phyloP scores from a whole-genome alignment of 1,140 invertebrate genomes.

The Bombus confusus region DNA sequence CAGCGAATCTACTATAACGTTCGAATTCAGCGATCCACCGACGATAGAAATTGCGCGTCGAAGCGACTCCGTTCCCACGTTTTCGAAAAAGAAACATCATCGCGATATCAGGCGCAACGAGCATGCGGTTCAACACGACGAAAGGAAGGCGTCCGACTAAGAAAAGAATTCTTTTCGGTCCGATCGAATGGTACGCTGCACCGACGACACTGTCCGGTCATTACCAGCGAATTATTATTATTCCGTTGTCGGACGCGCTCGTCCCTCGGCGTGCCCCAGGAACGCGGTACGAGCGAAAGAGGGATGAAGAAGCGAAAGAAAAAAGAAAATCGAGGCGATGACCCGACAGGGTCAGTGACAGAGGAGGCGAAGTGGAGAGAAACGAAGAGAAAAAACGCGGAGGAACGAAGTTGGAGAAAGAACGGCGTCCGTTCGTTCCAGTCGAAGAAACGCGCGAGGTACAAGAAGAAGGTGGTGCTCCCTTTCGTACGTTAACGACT shows the following conservation, averaged over 20 bases:
- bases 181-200: neutral
- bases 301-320: constrained; percentile 10
- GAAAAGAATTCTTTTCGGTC: neutral
- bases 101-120: neutral
- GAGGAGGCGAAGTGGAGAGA: neutral
- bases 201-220: constrained; percentile 23
- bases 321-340: constrained; percentile 20
- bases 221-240: constrained; percentile 45
- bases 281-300: neutral
- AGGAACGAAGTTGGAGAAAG: neutral
- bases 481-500: constrained; percentile 8
- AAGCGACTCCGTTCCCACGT: neutral
- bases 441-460: constrained; percentile 24
- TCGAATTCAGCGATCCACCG: neutral
- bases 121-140: neutral
- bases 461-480: neutral
- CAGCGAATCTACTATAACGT: too few relatives aligned
- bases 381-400: neutral
- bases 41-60: neutral
- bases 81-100: neutral
- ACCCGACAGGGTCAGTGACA: constrained; percentile 32
- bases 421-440: constrained; percentile 19
- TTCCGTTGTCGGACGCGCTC: constrained; percentile 17
- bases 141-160: neutral
- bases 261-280: constrained; percentile 5